phyloP scores from a whole-genome alignment of 2,113 vertebrate species.

The Microcebus jonahi region DNA sequence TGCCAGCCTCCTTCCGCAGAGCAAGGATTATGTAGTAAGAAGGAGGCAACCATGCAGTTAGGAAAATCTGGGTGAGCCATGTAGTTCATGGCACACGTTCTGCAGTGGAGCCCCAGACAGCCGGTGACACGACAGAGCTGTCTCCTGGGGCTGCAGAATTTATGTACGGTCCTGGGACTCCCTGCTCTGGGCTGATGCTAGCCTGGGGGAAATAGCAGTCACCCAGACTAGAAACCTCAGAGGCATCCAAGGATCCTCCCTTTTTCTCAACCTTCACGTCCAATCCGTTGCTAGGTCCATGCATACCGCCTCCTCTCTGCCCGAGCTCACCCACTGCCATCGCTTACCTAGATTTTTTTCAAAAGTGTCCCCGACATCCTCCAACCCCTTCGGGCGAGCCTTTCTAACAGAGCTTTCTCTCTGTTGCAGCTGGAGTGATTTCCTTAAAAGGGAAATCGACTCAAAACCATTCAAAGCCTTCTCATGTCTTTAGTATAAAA shows the following conservation, averaged over 20 bases:
- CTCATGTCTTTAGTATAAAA: not conserved
- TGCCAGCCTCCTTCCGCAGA: not conserved
- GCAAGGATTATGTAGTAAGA: not conserved
- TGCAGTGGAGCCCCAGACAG: not conserved
- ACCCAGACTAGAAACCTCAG: not conserved
- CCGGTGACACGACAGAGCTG: no score
- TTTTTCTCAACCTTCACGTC: not conserved
- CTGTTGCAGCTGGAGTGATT: not conserved
- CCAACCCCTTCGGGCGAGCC: accelerated
- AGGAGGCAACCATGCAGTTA: not conserved
- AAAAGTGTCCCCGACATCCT: accelerated
- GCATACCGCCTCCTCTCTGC: not conserved
- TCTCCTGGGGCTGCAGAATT: not conserved
- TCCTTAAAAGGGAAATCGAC: conserved; percentile 3
- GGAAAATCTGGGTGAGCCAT: not conserved
- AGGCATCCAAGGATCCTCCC: not conserved
- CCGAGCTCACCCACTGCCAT: not conserved
- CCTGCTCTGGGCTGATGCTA: not conserved
- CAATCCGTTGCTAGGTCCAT: not conserved
- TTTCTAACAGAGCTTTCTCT: not conserved
- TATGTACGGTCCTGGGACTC: not conserved
- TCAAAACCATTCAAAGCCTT: not conserved
- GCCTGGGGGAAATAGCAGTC: not conserved
- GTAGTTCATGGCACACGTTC: not conserved
- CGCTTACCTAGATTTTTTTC: not conserved